Conservation (phyloP, 2,888 invertebrate genomes). For the Allacma fusca region DNA sequence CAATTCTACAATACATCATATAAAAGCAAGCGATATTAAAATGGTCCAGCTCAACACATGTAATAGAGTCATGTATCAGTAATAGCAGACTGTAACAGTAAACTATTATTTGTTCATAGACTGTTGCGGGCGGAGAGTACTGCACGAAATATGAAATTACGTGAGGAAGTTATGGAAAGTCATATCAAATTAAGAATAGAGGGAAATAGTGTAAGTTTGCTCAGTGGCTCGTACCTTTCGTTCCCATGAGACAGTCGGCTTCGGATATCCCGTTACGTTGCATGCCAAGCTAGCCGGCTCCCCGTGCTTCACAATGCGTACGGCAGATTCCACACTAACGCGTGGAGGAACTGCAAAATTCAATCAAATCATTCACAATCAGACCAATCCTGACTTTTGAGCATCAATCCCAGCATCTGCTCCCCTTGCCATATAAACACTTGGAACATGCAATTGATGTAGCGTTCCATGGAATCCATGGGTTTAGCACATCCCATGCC, state of each 20-base stretch:
- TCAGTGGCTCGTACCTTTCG: constrained; percentile 48
- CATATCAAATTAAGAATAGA: no score
- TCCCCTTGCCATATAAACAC: neutral
- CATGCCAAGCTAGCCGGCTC: constrained; percentile 65
- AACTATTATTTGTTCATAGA: no score
- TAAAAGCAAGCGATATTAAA: no score
- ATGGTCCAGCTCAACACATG: no score
- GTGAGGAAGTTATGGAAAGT: no score
- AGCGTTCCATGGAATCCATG: no score
- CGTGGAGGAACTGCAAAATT: constrained; percentile 36
- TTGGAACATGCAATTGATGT: constrained; percentile 10
- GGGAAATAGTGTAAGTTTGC: no score
- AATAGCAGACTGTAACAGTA: no score
- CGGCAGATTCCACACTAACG: constrained; percentile 43
- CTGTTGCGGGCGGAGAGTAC: no score
- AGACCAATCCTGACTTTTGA: neutral
- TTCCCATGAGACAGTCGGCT: constrained; percentile 66
- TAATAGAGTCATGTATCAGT: no score
- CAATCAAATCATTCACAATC: constrained; percentile 11
- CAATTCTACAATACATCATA: no score
- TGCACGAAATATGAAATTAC: no score
- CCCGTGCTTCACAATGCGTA: constrained; percentile 63
- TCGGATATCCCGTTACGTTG: constrained; percentile 65
- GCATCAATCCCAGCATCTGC: neutral
- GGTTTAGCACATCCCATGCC: neutral